A percentile compares a stretch with the other conserved stretches of the same genome.
phyloP scores from a whole-genome alignment of 2,797 vertebrate species.

The Phrynocephalus guinanensis region DNA sequence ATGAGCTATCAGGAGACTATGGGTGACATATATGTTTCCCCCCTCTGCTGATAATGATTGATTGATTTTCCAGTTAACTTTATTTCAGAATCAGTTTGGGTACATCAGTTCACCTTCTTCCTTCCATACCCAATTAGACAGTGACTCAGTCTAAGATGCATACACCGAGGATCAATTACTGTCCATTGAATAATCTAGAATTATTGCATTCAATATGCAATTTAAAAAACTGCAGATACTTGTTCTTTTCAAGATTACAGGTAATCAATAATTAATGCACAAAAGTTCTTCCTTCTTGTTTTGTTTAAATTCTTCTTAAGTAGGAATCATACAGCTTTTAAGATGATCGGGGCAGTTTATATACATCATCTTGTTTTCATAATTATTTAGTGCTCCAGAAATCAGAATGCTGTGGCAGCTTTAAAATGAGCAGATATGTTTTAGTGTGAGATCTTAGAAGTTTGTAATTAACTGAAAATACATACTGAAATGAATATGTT shows the following conservation, averaged over 20 bases:
- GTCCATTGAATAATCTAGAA: background rate
- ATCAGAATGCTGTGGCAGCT: too few relatives aligned
- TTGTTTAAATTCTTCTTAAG: background rate
- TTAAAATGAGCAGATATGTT: too few relatives aligned
- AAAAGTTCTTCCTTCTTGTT: background rate
- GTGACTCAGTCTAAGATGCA: background rate
- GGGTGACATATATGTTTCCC: too few relatives aligned
- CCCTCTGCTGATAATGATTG: too few relatives aligned
- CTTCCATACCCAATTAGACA: too few relatives aligned
- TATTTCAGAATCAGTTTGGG: too few relatives aligned
- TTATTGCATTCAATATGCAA: background rate
- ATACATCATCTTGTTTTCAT: slow-evolving; percentile 8
- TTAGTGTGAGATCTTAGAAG: too few relatives aligned
- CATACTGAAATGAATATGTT: too few relatives aligned
- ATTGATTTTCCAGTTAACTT: too few relatives aligned
- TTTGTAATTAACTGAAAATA: too few relatives aligned
- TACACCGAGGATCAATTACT: background rate
- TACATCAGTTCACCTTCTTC: too few relatives aligned
- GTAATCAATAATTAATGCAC: background rate
- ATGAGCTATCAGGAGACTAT: too few relatives aligned
- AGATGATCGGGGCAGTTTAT: background rate
- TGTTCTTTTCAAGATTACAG: background rate
- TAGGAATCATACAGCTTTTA: background rate
- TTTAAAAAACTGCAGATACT: background rate
- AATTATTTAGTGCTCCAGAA: background rate